phyloP scores from a whole-genome alignment of 2,113 vertebrate species.

The Ochotona curzoniae region DNA sequence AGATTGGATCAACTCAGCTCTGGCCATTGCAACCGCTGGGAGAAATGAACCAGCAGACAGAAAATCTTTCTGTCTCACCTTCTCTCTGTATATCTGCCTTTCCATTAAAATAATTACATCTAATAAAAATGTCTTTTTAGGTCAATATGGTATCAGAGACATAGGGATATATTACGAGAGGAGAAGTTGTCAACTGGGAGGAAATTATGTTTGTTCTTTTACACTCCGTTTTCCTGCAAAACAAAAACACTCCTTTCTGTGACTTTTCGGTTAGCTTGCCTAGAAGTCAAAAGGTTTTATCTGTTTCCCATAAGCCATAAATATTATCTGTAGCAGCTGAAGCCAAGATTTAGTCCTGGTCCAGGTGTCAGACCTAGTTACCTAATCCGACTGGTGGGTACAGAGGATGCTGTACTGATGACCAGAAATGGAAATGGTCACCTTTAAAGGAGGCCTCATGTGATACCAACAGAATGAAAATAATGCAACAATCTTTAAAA shows the following conservation, averaged over 20 bases:
- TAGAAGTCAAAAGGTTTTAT: neutral
- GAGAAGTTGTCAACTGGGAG: neutral
- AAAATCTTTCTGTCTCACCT: no score
- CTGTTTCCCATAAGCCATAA: neutral
- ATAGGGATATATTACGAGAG: neutral
- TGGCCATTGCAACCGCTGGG: no score
- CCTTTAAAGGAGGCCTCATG: neutral
- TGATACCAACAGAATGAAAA: neutral
- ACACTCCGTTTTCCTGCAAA: neutral
- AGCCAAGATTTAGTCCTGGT: neutral
- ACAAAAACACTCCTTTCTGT: neutral
- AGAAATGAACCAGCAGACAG: no score
- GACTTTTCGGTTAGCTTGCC: neutral
- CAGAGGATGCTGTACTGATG: neutral
- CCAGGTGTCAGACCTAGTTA: neutral
- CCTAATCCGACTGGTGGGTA: neutral
- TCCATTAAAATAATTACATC: neutral
- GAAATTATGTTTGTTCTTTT: neutral
- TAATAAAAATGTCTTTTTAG: neutral
- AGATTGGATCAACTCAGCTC: no score
- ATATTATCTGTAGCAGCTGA: neutral
- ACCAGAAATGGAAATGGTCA: neutral
- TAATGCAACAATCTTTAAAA: conserved; percentile 1
- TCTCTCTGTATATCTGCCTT: no score
- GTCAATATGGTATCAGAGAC: neutral